A percentile compares a stretch with the other conserved stretches of the same genome.
Conservation (phyloP, 2,888 invertebrate genomes). For the Ceriagrion tenellum region DNA sequence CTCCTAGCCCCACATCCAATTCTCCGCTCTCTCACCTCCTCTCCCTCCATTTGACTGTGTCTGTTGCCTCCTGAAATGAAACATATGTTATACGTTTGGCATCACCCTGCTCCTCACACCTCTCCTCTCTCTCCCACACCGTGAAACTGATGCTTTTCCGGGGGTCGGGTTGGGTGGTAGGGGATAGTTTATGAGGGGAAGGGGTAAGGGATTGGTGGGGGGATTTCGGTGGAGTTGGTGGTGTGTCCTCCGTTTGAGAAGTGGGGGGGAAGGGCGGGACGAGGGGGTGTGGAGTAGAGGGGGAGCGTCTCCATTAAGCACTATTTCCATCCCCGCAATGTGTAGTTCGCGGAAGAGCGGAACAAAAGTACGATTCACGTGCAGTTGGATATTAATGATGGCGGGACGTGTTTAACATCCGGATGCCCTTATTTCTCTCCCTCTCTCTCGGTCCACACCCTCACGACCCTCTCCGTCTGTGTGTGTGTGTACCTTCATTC, state of each 20-base stretch:
- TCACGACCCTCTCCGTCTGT: no score
- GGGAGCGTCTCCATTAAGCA: background rate
- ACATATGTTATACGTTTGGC: conserved; percentile 64
- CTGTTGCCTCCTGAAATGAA: conserved; percentile 1
- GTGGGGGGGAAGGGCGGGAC: no score
- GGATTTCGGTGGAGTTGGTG: background rate
- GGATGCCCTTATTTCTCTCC: background rate
- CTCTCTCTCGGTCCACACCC: background rate
- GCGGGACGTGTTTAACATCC: conserved; percentile 39
- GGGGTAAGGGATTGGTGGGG: background rate
- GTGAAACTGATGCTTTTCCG: conserved; percentile 18
- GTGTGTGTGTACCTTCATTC: background rate
- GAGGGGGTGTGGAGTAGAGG: background rate
- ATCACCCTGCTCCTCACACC: background rate
- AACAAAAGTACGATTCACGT: conserved; percentile 10
- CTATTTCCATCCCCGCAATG: background rate
- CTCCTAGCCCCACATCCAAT: background rate
- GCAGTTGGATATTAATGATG: conserved; percentile 39
- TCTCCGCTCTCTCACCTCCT: background rate
- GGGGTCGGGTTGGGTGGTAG: no score
- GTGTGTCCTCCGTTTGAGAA: no score
- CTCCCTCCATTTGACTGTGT: conserved; percentile 11
- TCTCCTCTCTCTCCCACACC: background rate
- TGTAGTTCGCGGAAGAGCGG: background rate
- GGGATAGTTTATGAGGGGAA: no score